phyloP scores from a whole-genome alignment of 1,140 invertebrate genomes.

The Drosophila ercepeae region DNA sequence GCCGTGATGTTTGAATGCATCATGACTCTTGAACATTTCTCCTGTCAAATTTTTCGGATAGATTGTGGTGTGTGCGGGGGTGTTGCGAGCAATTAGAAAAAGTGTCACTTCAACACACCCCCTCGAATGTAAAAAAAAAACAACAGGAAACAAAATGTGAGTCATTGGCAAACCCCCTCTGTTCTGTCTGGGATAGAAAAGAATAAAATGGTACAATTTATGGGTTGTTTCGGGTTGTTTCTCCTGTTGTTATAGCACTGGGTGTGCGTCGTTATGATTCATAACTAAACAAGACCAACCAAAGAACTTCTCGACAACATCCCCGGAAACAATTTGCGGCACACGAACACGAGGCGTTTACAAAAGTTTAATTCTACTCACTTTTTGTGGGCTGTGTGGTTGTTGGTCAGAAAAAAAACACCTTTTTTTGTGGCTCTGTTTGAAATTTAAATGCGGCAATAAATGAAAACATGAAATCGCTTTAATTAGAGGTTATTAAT shows the following conservation, averaged over 20 bases:
- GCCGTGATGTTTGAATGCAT: conserved; percentile 23
- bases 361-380: conserved; percentile 74
- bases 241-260: conserved; percentile 43
- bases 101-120: conserved; percentile 64
- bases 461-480: neutral
- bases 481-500: neutral
- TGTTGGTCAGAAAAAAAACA: conserved; percentile 7
- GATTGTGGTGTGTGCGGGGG: neutral
- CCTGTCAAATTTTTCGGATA: conserved; percentile 4
- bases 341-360: conserved; percentile 78
- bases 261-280: conserved; percentile 72
- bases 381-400: conserved; percentile 34
- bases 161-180: conserved; percentile 59
- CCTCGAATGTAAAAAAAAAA: conserved; percentile 4
- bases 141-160: conserved; percentile 57
- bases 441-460: conserved; percentile 10
- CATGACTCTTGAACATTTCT: conserved; percentile 67
- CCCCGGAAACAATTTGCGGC: conserved; percentile 78
- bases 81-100: conserved; percentile 60
- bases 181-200: conserved; percentile 22
- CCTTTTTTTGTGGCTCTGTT: neutral
- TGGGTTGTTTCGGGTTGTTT: conserved; percentile 46
- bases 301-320: conserved; percentile 63
- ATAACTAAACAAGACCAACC: conserved; percentile 72
- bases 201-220: conserved; percentile 55